Conservation (phyloP, 2,888 invertebrate genomes). For the Choreutis nemorana region DNA sequence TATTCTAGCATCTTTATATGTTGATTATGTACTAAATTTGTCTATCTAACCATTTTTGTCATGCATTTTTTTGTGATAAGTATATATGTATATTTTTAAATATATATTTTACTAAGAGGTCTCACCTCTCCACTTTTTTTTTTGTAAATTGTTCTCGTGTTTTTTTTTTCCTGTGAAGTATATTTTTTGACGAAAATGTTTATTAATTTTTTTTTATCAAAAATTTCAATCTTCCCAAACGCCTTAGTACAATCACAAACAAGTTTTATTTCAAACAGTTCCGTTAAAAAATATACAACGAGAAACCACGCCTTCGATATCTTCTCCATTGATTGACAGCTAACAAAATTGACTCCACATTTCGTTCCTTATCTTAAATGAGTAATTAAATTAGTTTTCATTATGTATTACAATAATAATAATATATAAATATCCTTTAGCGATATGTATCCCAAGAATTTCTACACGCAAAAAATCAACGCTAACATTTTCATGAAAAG, state of each 20-base stretch:
- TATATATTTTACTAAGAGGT: constrained; percentile 21
- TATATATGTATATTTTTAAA: constrained; percentile 13
- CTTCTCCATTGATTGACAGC: constrained; percentile 42
- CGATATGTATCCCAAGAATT: constrained; percentile 61
- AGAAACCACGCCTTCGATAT: constrained; percentile 5
- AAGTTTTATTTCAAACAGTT: too few relatives aligned
- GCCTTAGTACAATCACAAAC: too few relatives aligned
- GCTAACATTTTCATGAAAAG: too few relatives aligned
- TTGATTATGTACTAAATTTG: constrained; percentile 51
- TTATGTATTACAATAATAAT: constrained; percentile 26
- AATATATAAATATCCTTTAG: constrained; percentile 50
- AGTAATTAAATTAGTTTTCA: constrained; percentile 4
- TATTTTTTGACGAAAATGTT: not conserved
- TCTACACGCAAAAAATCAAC: constrained; percentile 34
- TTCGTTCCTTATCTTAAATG: constrained; percentile 12
- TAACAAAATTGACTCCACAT: constrained; percentile 27
- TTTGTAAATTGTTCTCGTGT: not conserved
- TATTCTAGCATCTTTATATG: constrained; percentile 30
- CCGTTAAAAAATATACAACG: constrained; percentile 14
- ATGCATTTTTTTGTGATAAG: constrained; percentile 32
- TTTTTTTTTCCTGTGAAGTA: not conserved
- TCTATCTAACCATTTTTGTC: constrained; percentile 51
- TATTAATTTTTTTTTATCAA: not conserved
- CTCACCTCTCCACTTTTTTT: constrained; percentile 21
- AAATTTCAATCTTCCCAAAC: not conserved